Conservation (phyloP, 2,888 invertebrate species). For the Macrosoma leucophasiata region DNA sequence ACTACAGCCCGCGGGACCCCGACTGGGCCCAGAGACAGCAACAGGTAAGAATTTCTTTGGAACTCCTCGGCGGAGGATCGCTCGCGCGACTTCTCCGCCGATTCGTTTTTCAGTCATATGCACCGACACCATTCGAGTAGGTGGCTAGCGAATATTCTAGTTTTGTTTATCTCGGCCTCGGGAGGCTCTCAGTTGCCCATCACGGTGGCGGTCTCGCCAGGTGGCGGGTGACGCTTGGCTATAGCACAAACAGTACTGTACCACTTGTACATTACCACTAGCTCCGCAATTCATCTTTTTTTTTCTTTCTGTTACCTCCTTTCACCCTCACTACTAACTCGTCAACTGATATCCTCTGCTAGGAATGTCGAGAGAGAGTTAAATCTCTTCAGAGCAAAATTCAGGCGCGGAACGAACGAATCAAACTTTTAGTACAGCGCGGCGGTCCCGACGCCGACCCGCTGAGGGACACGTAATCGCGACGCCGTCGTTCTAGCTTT, state of each 20-base stretch:
- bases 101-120: conserved; percentile 20
- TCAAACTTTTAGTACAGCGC: conserved; percentile 90
- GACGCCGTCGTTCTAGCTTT: conserved; percentile 39
- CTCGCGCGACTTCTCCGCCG: conserved; percentile 2
- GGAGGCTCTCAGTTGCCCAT: conserved; percentile 41
- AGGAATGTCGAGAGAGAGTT: conserved; percentile 91
- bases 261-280: conserved; percentile 48
- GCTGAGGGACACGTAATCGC: conserved; percentile 78
- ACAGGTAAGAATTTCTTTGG: conserved; percentile 82
- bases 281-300: conserved; percentile 53
- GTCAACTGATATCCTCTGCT: conserved; percentile 65
- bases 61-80: neutral
- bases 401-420: conserved; percentile 89
- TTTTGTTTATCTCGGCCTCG: conserved; percentile 49
- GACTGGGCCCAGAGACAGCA: conserved; percentile 88
- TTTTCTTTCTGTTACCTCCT: conserved; percentile 63
- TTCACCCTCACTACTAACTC: conserved; percentile 58
- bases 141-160: conserved; percentile 61
- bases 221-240: conserved; percentile 24
- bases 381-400: conserved; percentile 92
- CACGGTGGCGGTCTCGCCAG: too few relatives aligned
- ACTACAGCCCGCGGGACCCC: conserved; percentile 87
- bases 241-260: conserved; percentile 25
- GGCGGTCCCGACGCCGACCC: conserved; percentile 89
- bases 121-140: conserved; percentile 36